Conservation (phyloP, 37 sponge, comb jelly and placozoan genomes). For the Axinella damicornis region DNA sequence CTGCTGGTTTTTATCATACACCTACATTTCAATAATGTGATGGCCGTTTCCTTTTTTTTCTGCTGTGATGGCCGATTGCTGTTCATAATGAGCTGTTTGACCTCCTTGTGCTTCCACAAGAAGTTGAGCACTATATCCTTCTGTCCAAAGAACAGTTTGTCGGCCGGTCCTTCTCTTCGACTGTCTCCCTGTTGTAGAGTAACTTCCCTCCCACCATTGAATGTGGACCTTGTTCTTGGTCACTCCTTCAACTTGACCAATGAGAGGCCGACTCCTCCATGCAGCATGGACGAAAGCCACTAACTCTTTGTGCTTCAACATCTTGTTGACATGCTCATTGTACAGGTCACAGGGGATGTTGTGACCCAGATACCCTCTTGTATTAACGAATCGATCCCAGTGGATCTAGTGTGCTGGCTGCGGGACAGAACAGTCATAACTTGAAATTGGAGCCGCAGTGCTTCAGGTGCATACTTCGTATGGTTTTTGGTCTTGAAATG, state of each 20-base stretch:
- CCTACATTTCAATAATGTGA: too few species aligned
- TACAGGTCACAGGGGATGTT: conserved; percentile 52
- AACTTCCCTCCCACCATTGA: background rate
- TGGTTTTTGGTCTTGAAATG: conserved; percentile 19
- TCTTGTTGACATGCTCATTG: conserved; percentile 57
- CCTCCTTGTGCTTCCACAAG: too few species aligned
- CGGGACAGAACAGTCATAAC: background rate
- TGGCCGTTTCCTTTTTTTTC: too few species aligned
- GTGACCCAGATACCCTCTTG: conserved; percentile 23
- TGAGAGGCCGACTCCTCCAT: too few species aligned
- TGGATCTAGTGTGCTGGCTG: background rate
- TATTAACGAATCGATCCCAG: conserved; percentile 60
- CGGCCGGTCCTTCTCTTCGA: background rate
- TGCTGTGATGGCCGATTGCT: too few species aligned
- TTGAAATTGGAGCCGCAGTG: conserved; percentile 24
- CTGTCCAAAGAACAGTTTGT: background rate
- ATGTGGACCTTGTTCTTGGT: background rate
- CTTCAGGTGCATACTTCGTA: conserved; percentile 32
- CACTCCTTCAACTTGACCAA: background rate
- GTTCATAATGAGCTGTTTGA: too few species aligned
- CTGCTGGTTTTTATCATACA: too few species aligned
- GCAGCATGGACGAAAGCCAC: too few species aligned
- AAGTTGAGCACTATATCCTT: too few species aligned
- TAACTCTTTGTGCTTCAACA: conserved; percentile 45
- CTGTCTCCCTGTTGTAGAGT: background rate